phyloP scores from a whole-genome alignment of 2,113 vertebrate genomes.

The Pardalotus punctatus region DNA sequence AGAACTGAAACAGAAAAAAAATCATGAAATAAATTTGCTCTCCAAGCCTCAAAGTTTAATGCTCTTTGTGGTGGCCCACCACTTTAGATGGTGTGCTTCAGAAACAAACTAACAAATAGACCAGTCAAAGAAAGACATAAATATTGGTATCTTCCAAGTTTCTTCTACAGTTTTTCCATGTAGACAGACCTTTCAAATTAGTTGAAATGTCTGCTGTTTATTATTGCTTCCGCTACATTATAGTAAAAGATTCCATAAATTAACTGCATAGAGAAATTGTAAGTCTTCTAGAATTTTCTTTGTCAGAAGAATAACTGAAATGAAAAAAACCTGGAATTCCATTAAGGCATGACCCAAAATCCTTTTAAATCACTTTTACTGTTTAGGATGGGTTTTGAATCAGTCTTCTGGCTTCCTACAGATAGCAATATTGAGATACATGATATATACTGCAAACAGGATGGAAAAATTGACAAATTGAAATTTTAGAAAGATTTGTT shows the following conservation, averaged over 20 bases:
- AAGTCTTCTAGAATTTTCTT: background rate
- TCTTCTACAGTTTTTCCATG: background rate
- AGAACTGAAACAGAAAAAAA: background rate
- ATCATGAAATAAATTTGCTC: background rate
- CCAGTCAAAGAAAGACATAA: background rate
- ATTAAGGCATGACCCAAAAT: background rate
- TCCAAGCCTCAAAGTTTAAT: background rate
- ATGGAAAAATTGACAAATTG: background rate
- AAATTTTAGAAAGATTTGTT: background rate
- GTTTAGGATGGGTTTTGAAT: background rate
- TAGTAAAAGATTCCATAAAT: background rate
- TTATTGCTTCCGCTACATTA: background rate
- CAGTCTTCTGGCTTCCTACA: background rate
- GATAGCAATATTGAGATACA: background rate
- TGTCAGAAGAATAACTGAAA: background rate
- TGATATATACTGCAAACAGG: accelerated
- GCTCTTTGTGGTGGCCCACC: background rate
- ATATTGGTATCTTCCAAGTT: background rate
- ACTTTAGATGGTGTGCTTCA: background rate
- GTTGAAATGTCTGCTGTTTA: background rate
- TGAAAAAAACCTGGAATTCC: background rate
- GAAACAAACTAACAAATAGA: background rate
- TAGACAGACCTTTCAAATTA: background rate
- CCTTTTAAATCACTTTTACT: background rate
- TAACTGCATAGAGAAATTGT: background rate